These are phyloP conservation scores for Pavo muticus DNA, from an alignment of 2,113 vertebrate species.

Conservation along the genomic window DNA sequence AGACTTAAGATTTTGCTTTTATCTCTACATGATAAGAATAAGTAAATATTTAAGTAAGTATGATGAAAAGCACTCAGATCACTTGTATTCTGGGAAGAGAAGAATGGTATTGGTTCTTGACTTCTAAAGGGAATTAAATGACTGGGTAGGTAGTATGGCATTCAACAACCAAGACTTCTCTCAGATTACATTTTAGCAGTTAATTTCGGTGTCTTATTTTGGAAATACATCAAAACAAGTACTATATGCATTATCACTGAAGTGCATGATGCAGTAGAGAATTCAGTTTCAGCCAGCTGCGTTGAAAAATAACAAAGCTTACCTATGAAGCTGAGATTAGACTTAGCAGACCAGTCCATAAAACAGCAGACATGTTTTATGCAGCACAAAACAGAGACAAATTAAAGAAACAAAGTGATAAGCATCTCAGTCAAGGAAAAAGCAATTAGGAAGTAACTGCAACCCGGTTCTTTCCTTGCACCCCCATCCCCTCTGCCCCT, in stretches of 20 bases:
- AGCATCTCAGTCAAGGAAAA: fast-evolving
- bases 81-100: not conserved
- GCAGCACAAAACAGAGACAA: not conserved
- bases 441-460: fast-evolving
- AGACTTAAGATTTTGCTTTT: not conserved
- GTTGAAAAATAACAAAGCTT: not conserved
- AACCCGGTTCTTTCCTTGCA: not conserved
- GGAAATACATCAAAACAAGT: not conserved
- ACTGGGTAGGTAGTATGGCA: not conserved
- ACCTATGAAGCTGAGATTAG: not conserved
- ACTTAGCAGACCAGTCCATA: fast-evolving
- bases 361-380: not conserved
- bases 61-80: not conserved
- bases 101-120: fast-evolving
- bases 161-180: not conserved
- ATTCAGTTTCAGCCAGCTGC: not conserved
- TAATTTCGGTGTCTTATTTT: not conserved
- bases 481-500: not conserved
- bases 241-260: not conserved
- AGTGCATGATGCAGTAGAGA: not conserved
- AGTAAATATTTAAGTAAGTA: not conserved
- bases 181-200: not conserved
- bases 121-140: not conserved
- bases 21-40: not conserved
- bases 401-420: not conserved